Percentiles rank a stretch among this genome's conserved stretches.
Conservation (phyloP, 2,113 vertebrate species). For the Ceyx cyanopectus region DNA sequence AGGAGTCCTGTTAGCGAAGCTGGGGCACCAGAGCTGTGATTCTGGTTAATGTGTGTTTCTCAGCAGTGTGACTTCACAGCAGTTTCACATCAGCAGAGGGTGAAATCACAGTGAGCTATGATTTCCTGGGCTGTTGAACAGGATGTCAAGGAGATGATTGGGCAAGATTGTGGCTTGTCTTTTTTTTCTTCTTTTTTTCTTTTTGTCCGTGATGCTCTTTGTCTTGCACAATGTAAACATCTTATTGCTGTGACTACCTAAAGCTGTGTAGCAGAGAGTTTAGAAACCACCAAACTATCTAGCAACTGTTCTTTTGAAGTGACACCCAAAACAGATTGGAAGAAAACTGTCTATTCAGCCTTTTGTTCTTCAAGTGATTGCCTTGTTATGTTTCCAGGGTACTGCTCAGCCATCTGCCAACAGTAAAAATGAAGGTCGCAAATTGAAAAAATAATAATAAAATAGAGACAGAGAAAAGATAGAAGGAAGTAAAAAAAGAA, state of each 20-base stretch:
- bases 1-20: neutral
- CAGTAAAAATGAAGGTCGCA: neutral
- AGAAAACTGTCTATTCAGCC: slow-evolving; percentile 43
- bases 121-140: slow-evolving; percentile 73
- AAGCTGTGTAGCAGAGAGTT: slow-evolving; percentile 22
- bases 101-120: slow-evolving; percentile 75
- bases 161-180: slow-evolving; percentile 63
- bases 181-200: neutral
- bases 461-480: neutral
- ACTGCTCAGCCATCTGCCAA: slow-evolving; percentile 46
- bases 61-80: slow-evolving; percentile 60
- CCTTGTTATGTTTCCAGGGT: slow-evolving; percentile 44
- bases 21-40: slow-evolving; percentile 8
- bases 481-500: neutral
- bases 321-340: slow-evolving; percentile 58
- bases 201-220: slow-evolving; percentile 29
- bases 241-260: slow-evolving; percentile 30
- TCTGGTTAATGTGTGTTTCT: slow-evolving; percentile 16
- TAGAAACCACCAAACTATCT: slow-evolving; percentile 48
- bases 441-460: neutral
- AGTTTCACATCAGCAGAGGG: slow-evolving; percentile 59
- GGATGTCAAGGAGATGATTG: slow-evolving; percentile 70
- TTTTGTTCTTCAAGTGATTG: slow-evolving; percentile 42
- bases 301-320: slow-evolving; percentile 60
- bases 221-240: slow-evolving; percentile 67